These are phyloP conservation scores for Phrynosoma blainvillii DNA, from an alignment of 2,113 vertebrate genomes.

Conservation along the genomic window DNA sequence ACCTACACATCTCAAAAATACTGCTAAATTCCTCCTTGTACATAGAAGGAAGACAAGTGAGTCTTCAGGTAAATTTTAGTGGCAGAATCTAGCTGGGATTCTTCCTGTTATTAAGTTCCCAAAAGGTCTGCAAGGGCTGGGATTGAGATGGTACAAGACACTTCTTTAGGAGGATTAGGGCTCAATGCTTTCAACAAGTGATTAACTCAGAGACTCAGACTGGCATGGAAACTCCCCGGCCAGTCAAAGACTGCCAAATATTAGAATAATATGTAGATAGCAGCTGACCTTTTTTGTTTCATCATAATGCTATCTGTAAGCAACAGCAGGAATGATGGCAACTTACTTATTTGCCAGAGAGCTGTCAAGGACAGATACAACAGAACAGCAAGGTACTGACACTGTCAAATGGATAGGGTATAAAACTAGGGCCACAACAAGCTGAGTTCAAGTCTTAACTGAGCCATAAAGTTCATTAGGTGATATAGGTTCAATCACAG, in stretches of 20 bases:
- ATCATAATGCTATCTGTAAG: neutral
- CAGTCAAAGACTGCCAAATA: neutral
- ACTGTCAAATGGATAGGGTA: too few species aligned
- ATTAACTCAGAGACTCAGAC: neutral
- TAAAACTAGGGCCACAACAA: neutral
- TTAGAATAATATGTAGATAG: neutral
- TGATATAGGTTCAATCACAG: neutral
- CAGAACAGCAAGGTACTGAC: neutral
- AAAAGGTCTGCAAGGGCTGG: neutral
- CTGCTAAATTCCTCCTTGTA: neutral
- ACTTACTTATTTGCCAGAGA: neutral
- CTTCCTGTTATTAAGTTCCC: neutral
- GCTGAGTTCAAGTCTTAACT: neutral
- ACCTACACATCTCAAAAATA: neutral
- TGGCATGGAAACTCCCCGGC: neutral
- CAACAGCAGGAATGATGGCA: neutral
- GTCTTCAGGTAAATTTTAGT: neutral
- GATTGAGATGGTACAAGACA: neutral
- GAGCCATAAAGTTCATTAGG: neutral
- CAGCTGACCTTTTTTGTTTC: neutral
- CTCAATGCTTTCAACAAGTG: slow-evolving; percentile 1
- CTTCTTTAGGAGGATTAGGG: too few species aligned
- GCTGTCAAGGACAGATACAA: neutral
- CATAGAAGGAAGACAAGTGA: neutral
- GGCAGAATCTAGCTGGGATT: neutral